These are phyloP conservation scores for Fragariocoptes setiger DNA, from an alignment of 1,140 invertebrate genomes.

Conservation along the genomic window DNA sequence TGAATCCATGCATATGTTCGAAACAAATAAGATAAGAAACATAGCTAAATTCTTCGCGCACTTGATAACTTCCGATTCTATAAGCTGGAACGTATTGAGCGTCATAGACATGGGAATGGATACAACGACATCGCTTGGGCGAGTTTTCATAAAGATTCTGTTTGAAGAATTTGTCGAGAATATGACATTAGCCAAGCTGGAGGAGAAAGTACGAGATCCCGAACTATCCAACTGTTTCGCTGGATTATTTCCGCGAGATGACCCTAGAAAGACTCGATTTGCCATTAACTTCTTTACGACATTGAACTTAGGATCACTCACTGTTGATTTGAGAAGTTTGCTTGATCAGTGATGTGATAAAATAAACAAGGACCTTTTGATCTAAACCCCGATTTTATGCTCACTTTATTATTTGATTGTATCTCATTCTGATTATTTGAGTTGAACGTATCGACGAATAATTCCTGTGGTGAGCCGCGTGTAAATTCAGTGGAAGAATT, in stretches of 20 bases:
- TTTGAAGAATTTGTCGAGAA: slow-evolving; percentile 85
- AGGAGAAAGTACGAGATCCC: slow-evolving; percentile 55
- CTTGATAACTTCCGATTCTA: slow-evolving; percentile 77
- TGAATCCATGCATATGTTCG: slow-evolving; percentile 49
- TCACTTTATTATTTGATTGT: no score
- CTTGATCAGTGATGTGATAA: no score
- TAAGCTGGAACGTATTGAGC: slow-evolving; percentile 52
- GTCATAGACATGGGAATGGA: slow-evolving; percentile 76
- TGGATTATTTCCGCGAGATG: slow-evolving; percentile 73
- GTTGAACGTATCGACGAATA: no score
- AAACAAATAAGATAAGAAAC: slow-evolving; percentile 86
- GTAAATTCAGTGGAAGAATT: no score
- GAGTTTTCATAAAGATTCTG: slow-evolving; percentile 90
- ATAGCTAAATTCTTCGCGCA: slow-evolving; percentile 94
- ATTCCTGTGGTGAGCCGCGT: no score
- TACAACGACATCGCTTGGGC: slow-evolving; percentile 78
- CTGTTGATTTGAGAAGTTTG: slow-evolving; percentile 18
- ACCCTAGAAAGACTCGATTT: slow-evolving; percentile 83
- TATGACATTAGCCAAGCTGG: slow-evolving; percentile 69
- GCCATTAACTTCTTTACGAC: slow-evolving; percentile 98
- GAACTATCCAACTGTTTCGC: slow-evolving; percentile 54
- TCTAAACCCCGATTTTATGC: no score
- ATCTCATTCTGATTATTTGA: no score
- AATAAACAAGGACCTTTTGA: no score
- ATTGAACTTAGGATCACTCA: slow-evolving; percentile 80